Evolutionary conservation across 2,113 vertebrate genomes (phyloP).

Genomic region (Tyrannus savana): DNA sequence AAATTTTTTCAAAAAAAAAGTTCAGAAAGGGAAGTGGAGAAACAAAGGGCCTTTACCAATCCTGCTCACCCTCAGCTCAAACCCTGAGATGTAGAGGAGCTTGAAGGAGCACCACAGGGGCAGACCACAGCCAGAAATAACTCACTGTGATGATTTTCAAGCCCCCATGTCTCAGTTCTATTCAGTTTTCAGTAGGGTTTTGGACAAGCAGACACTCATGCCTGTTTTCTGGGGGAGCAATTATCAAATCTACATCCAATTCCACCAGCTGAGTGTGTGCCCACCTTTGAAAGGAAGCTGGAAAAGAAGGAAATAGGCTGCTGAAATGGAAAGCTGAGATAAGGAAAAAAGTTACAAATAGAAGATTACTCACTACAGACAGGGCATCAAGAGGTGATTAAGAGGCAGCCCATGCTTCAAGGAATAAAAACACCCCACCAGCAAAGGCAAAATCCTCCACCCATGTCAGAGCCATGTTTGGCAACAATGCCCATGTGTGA

Average conservation of each 20-base stretch:
- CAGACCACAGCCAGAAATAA: not conserved
- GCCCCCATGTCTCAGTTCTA: not conserved
- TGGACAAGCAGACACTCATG: not conserved
- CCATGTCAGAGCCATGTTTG: not conserved
- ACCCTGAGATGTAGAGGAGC: not conserved
- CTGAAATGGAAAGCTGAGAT: not conserved
- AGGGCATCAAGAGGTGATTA: not conserved
- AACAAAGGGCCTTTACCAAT: not conserved
- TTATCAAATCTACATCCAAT: not conserved
- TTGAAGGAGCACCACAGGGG: accelerated
- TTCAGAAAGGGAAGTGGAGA: not conserved
- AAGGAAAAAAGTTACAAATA: not conserved
- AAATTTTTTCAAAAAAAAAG: not conserved
- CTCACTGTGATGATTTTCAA: not conserved
- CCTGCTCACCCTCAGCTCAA: not conserved
- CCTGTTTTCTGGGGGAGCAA: not conserved
- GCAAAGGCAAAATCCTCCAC: not conserved
- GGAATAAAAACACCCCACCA: not conserved
- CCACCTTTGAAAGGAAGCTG: not conserved
- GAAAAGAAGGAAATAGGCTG: not conserved
- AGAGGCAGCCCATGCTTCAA: not conserved
- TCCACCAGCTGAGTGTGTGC: not conserved
- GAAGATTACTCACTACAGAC: not conserved
- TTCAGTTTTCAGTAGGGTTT: not conserved
- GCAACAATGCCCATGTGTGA: accelerated